Conservation (phyloP, 2,888 invertebrate species). For the Gastracanthus pulcherrimus region DNA sequence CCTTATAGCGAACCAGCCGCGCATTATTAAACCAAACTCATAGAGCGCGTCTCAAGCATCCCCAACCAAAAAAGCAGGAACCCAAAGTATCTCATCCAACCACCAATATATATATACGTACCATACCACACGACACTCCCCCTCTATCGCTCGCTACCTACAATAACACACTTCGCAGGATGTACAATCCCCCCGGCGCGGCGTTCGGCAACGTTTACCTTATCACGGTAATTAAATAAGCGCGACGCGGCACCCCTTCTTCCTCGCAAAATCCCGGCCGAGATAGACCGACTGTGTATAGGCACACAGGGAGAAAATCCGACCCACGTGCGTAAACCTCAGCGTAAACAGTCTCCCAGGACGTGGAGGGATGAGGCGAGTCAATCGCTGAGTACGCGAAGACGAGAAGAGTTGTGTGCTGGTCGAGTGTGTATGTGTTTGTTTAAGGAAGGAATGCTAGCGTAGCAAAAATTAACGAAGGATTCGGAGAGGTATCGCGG, state of each 20-base stretch:
- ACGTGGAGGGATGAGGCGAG: too few species aligned
- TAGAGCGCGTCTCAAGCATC: too few species aligned
- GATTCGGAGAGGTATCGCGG: neutral
- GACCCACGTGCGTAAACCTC: conserved; percentile 3
- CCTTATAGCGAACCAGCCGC: too few species aligned
- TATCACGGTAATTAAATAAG: conserved; percentile 30
- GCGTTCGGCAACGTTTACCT: conserved; percentile 1
- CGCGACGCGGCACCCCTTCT: neutral
- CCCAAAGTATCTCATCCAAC: too few species aligned
- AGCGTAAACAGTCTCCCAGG: neutral
- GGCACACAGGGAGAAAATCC: neutral
- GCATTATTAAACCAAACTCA: conserved; percentile 17
- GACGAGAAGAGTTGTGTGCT: too few species aligned
- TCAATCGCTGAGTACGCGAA: too few species aligned
- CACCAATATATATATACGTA: too few species aligned
- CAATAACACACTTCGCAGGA: neutral
- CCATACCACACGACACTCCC: too few species aligned
- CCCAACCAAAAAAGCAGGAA: too few species aligned
- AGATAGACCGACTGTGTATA: neutral
- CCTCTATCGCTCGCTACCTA: neutral
- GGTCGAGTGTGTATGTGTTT: neutral
- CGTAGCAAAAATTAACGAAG: conserved; percentile 3
- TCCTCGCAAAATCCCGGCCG: neutral
- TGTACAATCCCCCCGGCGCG: neutral
- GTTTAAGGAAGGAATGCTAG: too few species aligned